A percentile compares a stretch with the other conserved stretches of the same genome.
These are phyloP conservation scores for Apocrypta bakeri DNA, from an alignment of 1,140 invertebrate genomes.

Conservation along the genomic window DNA sequence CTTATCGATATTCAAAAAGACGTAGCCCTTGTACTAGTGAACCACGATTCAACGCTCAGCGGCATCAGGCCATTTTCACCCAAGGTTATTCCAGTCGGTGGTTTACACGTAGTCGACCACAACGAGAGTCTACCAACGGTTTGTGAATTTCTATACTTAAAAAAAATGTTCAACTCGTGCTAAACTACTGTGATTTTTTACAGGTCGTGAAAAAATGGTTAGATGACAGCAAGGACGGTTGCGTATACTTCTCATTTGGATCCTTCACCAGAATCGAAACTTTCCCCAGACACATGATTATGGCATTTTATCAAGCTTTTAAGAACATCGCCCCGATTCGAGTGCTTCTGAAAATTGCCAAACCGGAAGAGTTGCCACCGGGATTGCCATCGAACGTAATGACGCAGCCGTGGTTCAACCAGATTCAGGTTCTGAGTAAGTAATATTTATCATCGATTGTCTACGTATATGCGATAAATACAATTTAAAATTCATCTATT, in stretches of 20 bases:
- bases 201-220: constrained; percentile 72
- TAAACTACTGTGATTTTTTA: no score
- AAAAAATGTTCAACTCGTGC: no score
- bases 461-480: no score
- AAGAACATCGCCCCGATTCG: constrained; percentile 61
- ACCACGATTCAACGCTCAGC: constrained; percentile 75
- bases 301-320: constrained; percentile 59
- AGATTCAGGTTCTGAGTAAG: constrained; percentile 73
- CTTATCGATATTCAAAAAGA: constrained; percentile 72
- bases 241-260: constrained; percentile 84
- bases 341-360: constrained; percentile 60
- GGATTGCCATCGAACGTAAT: constrained; percentile 78
- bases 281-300: constrained; percentile 59
- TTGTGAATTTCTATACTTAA: constrained; percentile 14
- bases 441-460: neutral
- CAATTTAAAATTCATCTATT: no score
- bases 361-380: constrained; percentile 60
- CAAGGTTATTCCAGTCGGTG: constrained; percentile 77
- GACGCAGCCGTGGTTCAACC: constrained; percentile 79
- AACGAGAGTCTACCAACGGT: constrained; percentile 54
- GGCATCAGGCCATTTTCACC: constrained; percentile 73
- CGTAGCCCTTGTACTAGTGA: constrained; percentile 74
- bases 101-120: constrained; percentile 73
- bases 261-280: constrained; percentile 81
- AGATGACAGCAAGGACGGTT: constrained; percentile 80